Conservation (phyloP, 1,140 invertebrate genomes). For the Maconellicoccus hirsutus region DNA sequence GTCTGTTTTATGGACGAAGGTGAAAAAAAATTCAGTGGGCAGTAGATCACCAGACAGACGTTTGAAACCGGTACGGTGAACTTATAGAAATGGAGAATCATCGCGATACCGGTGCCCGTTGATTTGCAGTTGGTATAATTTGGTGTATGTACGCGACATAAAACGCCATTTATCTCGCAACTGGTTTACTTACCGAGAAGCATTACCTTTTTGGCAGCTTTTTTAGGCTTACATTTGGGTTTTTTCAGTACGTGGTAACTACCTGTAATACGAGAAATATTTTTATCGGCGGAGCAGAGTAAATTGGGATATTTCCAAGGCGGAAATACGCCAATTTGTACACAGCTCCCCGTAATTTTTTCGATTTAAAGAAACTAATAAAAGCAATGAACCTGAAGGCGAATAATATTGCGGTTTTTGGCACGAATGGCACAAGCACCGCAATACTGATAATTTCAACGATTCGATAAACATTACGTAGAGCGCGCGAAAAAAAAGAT, state of each 20-base stretch:
- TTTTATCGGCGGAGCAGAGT: background rate
- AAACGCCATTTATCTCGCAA: too few species aligned
- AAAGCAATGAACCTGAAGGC: background rate
- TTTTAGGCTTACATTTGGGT: constrained; percentile 12
- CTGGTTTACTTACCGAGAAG: constrained; percentile 22
- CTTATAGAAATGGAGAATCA: background rate
- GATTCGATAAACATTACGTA: constrained; percentile 10
- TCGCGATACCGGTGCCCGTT: too few species aligned
- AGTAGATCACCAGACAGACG: too few species aligned
- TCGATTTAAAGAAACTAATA: too few species aligned
- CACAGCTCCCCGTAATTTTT: too few species aligned
- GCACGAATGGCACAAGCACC: constrained; percentile 9
- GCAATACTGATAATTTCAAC: background rate
- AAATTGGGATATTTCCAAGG: too few species aligned
- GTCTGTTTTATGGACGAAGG: too few species aligned
- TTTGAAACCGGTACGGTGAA: background rate
- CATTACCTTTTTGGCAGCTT: background rate
- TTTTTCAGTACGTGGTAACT: constrained; percentile 6
- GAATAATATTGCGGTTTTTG: constrained; percentile 15
- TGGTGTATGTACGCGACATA: too few species aligned
- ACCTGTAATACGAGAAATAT: background rate
- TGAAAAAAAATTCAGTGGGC: background rate
- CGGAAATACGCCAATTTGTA: too few species aligned
- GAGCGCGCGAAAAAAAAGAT: background rate
- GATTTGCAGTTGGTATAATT: too few species aligned